A percentile compares a stretch with the other conserved stretches of the same genome.
Conservation (phyloP, 2,888 invertebrate species). For the Caenorhabditis sp. region DNA sequence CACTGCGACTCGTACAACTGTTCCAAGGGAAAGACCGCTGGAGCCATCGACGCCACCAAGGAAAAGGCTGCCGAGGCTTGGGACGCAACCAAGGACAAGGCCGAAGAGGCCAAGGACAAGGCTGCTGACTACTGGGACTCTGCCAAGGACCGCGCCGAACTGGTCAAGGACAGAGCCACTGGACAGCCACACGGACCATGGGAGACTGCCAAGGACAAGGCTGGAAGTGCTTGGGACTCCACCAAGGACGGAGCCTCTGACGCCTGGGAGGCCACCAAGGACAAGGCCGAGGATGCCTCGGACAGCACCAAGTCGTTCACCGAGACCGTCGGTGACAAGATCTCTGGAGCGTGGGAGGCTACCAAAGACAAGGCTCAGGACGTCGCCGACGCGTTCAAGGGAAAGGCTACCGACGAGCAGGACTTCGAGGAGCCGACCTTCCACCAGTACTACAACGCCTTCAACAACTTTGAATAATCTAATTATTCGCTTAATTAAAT, state of each 20-base stretch:
- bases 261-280: constrained; percentile 42
- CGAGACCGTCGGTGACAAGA: constrained; percentile 18
- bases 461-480: constrained; percentile 14
- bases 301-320: constrained; percentile 11
- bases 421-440: constrained; percentile 17
- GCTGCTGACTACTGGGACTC: background rate
- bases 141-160: constrained; percentile 27
- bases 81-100: constrained; percentile 38
- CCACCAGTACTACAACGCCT: constrained; percentile 22
- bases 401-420: constrained; percentile 15
- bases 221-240: constrained; percentile 31
- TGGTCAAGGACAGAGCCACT: constrained; percentile 21
- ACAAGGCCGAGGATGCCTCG: constrained; percentile 33
- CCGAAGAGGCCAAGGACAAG: constrained; percentile 18
- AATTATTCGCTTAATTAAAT: constrained; percentile 28
- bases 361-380: constrained; percentile 22
- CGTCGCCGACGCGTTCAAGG: constrained; percentile 36
- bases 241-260: constrained; percentile 29
- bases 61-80: constrained; percentile 30
- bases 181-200: constrained; percentile 8
- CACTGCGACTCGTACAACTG: constrained; percentile 12
- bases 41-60: constrained; percentile 26
- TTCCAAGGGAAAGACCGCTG: constrained; percentile 17
- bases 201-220: constrained; percentile 47
- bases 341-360: constrained; percentile 6